A percentile compares a stretch with the other conserved stretches of the same genome.
Conservation (phyloP, 2,888 invertebrate species). For the Salpingus planirostris region DNA sequence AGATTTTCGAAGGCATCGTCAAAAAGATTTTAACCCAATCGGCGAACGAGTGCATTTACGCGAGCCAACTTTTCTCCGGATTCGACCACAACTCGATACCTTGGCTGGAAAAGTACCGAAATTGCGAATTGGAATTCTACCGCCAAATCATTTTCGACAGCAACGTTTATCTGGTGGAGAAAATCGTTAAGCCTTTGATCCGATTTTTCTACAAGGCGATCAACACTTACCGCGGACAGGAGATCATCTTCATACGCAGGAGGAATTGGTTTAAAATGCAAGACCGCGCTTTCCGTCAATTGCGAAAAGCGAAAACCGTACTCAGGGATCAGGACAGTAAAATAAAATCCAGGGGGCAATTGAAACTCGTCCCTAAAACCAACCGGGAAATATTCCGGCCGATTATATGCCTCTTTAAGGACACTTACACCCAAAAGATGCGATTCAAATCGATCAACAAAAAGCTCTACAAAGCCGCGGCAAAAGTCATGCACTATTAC, state of each 20-base stretch:
- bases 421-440: slow-evolving; percentile 4
- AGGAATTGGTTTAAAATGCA: slow-evolving; percentile 16
- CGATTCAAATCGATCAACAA: slow-evolving; percentile 8
- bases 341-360: slow-evolving; percentile 11
- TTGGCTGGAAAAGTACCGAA: slow-evolving; percentile 13
- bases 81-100: slow-evolving; percentile 13
- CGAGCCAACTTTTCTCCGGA: slow-evolving; percentile 10
- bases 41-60: slow-evolving; percentile 16
- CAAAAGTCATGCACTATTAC: slow-evolving; percentile 5
- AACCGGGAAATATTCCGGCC: slow-evolving; percentile 15
- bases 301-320: slow-evolving; percentile 2
- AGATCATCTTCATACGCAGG: slow-evolving; percentile 15
- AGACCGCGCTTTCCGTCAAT: slow-evolving; percentile 1
- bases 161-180: slow-evolving; percentile 16
- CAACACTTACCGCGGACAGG: slow-evolving; percentile 10
- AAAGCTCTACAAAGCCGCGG: slow-evolving; percentile 11
- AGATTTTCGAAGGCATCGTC: slow-evolving; percentile 9
- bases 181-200: slow-evolving; percentile 20
- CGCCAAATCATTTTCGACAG: background rate
- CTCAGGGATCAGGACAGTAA: background rate
- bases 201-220: slow-evolving; percentile 17
- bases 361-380: slow-evolving; percentile 19
- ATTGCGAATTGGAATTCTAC: slow-evolving; percentile 1
- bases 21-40: slow-evolving; percentile 18
- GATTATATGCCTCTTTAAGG: slow-evolving; percentile 12